These are phyloP conservation scores for Pseudorhombus dupliciocellatus DNA, from an alignment of 2,113 vertebrate genomes.

Conservation along the genomic window DNA sequence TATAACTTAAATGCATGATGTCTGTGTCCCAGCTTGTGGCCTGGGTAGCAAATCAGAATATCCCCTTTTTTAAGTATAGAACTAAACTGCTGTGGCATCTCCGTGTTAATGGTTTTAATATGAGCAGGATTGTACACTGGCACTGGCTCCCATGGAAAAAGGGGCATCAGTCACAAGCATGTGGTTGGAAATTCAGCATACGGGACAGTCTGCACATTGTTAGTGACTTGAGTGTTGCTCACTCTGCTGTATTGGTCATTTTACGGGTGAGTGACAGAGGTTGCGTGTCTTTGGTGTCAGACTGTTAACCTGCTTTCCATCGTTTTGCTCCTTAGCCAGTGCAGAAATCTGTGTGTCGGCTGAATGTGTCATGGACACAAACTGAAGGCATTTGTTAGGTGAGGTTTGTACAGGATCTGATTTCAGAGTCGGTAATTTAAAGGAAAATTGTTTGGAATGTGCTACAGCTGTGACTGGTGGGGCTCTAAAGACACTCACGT, in stretches of 20 bases:
- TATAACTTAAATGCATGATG: slow-evolving; percentile 26
- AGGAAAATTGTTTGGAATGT: slow-evolving; percentile 29
- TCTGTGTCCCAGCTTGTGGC: slow-evolving; percentile 26
- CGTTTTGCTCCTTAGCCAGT: slow-evolving; percentile 2
- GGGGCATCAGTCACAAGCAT: slow-evolving; percentile 48
- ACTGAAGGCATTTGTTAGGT: slow-evolving; percentile 19
- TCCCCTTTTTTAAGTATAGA: slow-evolving; percentile 32
- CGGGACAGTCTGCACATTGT: slow-evolving; percentile 43
- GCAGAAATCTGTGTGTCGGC: slow-evolving; percentile 20
- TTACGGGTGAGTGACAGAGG: slow-evolving; percentile 18
- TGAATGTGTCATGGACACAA: slow-evolving; percentile 26
- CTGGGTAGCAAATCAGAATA: slow-evolving; percentile 31
- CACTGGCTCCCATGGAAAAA: slow-evolving; percentile 53
- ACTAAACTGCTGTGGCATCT: slow-evolving; percentile 47
- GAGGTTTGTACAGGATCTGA: slow-evolving; percentile 24
- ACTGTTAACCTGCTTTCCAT: slow-evolving; percentile 21
- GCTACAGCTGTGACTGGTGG: slow-evolving; percentile 16
- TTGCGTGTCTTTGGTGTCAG: background rate
- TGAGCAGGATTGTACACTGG: slow-evolving; percentile 44
- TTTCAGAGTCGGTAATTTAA: slow-evolving; percentile 38
- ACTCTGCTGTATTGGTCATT: slow-evolving; percentile 34
- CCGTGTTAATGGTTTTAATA: slow-evolving; percentile 22
- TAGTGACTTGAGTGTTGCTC: slow-evolving; percentile 21
- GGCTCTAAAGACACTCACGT: slow-evolving; percentile 5
- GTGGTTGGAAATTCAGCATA: slow-evolving; percentile 61